These are phyloP conservation scores for Nettapus auritus DNA, from an alignment of 2,113 vertebrate genomes.

Conservation along the genomic window DNA sequence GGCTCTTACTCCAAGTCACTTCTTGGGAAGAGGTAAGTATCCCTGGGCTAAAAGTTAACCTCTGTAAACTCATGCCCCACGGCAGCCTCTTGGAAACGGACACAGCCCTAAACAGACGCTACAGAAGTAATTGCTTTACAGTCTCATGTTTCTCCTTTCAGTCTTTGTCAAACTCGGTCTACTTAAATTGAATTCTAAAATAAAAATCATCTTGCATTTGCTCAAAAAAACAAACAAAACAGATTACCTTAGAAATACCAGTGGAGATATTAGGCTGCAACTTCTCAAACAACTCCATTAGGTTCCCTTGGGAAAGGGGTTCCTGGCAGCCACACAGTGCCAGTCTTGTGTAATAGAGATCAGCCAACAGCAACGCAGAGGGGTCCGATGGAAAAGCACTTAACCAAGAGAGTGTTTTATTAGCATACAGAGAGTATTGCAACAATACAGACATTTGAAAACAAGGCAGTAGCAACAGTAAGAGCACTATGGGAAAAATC, in stretches of 20 bases:
- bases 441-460: background rate
- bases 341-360: conserved; percentile 92
- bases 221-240: background rate
- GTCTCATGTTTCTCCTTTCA: background rate
- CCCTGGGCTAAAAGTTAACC: background rate
- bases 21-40: background rate
- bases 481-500: background rate
- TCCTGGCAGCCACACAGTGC: conserved; percentile 85
- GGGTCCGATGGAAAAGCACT: conserved; percentile 87
- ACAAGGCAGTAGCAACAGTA: background rate
- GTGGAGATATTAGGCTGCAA: conserved; percentile 89
- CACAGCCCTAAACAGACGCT: background rate
- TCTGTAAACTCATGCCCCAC: background rate
- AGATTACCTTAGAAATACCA: conserved; percentile 87
- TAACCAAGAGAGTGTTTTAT: background rate
- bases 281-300: conserved; percentile 85
- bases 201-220: background rate
- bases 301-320: conserved; percentile 82
- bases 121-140: background rate
- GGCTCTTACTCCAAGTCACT: background rate
- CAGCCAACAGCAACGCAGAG: conserved; percentile 87
- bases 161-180: background rate
- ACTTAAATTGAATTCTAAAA: background rate
- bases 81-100: background rate
- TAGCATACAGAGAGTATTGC: background rate